Evolutionary conservation across 2,113 vertebrate species (phyloP).

Genomic region (Etheostoma cragini): DNA sequence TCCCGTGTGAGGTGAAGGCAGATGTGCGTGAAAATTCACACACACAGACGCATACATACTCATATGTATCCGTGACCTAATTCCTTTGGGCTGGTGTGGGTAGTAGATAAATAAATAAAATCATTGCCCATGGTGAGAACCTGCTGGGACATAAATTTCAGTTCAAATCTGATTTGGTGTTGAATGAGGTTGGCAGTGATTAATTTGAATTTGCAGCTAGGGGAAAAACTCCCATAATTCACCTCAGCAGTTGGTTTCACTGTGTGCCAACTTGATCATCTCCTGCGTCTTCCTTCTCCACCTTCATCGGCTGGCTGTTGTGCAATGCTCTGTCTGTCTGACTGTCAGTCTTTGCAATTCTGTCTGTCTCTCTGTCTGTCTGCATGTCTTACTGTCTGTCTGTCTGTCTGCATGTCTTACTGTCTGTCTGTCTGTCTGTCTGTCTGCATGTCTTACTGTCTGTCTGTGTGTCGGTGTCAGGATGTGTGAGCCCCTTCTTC

Average conservation of each 20-base stretch:
- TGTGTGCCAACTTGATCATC: slow-evolving; percentile 48
- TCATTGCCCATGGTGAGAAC: slow-evolving; percentile 34
- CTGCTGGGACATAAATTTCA: slow-evolving; percentile 54
- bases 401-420: slow-evolving; percentile 29
- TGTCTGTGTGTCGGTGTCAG: slow-evolving; percentile 33
- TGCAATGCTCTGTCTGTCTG: slow-evolving; percentile 25
- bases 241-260: slow-evolving; percentile 45
- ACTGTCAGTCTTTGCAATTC: slow-evolving; percentile 27
- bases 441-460: slow-evolving; percentile 30
- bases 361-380: slow-evolving; percentile 29
- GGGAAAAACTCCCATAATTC: slow-evolving; percentile 68
- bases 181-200: slow-evolving; percentile 69
- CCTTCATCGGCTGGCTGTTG: slow-evolving; percentile 30
- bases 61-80: slow-evolving; percentile 53
- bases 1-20: slow-evolving; percentile 27
- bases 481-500: slow-evolving; percentile 43
- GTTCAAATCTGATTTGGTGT: slow-evolving; percentile 66
- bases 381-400: slow-evolving; percentile 22
- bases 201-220: slow-evolving; percentile 60
- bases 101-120: slow-evolving; percentile 56
- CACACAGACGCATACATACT: slow-evolving; percentile 12
- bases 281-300: slow-evolving; percentile 27
- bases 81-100: slow-evolving; percentile 32
- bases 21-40: neutral
- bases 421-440: slow-evolving; percentile 25